These are phyloP conservation scores for Panzeria rudis DNA, from an alignment of 2,888 invertebrate species.

Conservation along the genomic window DNA sequence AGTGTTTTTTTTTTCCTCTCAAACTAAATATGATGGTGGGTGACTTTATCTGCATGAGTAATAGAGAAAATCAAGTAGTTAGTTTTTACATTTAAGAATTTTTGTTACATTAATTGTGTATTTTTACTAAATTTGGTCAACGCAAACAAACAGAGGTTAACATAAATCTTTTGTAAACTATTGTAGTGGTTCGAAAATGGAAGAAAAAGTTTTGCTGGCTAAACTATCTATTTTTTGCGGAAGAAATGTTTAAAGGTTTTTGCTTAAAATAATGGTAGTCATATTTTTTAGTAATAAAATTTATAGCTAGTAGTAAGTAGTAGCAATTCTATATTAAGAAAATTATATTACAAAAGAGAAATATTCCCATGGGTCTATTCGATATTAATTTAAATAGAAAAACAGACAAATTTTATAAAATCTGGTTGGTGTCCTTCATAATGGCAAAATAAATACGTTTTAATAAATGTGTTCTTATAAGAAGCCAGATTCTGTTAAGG, in stretches of 20 bases:
- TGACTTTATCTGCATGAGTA: slow-evolving; percentile 61
- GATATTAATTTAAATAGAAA: background rate
- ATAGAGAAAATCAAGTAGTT: slow-evolving; percentile 23
- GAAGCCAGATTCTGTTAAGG: too few relatives aligned
- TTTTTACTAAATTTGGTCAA: slow-evolving; percentile 69
- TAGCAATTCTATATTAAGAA: background rate
- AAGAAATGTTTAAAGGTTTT: background rate
- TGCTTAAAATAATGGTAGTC: background rate
- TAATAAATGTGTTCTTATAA: too few relatives aligned
- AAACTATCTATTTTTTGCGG: background rate
- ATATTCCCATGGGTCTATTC: background rate
- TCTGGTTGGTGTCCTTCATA: too few relatives aligned
- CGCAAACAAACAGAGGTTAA: slow-evolving; percentile 18
- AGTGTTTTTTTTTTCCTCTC: background rate
- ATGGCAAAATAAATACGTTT: too few relatives aligned
- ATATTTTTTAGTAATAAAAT: slow-evolving; percentile 1
- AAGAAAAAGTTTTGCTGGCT: slow-evolving; percentile 4
- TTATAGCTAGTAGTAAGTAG: background rate
- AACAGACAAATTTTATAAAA: background rate
- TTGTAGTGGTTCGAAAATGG: slow-evolving; percentile 5
- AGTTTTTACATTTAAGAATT: slow-evolving; percentile 37
- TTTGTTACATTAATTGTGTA: slow-evolving; percentile 65
- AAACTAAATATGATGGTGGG: slow-evolving; percentile 60
- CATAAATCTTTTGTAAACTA: slow-evolving; percentile 9
- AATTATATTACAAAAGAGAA: background rate